Base-by-base conservation (phyloP, 2,797 vertebrate genomes). In the Nannoperca obscura region DNA sequence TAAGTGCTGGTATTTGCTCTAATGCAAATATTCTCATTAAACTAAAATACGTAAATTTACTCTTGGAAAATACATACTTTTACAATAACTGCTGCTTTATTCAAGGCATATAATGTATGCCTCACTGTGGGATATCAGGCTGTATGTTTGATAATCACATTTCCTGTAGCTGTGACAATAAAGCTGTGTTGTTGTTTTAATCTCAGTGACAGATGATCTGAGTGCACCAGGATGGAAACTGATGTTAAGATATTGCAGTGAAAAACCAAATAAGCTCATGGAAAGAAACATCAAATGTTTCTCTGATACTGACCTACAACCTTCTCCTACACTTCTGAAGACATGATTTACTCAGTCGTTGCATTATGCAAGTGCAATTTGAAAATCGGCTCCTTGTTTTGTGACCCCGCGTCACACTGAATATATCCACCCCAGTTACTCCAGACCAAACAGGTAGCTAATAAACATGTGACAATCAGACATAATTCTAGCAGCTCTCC, bases 131-230 rank as follows among this genome's bases (percentile, higher is more conserved):
- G 40, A 69, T 52, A 77, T 60, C 30, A 40, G 65, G 66, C 62
- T 80, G 42, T 58, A 44, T 80, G 75, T 83, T 70, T 78, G 24
- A 86, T 85, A 70, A 85, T 89, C 67, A 86, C 68, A 87, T 90
- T 75, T 84, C 65, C 74, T 83, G 74, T 76, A 80, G 80, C 64
- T 27, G 10, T 71, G 71, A 86, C 81, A 89, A 92, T 91, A 88
- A 84, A 83, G 46, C 62, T 77, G 71, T 59, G 42, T 49, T 76
- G 11, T 32, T 49, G 47, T 53, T 70, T 77, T 67, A 57, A 67
- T 82, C 76, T 81, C 74, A 77, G 80, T 73, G 75, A 90, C 74
- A 82, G 74, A 89, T 78, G 86, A 78, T 81, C 66, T 89, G 78
- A 76, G 76, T 69, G 49, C 66, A 83, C 38, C 58, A 38, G 9